These are phyloP conservation scores for Glyptemys insculpta DNA, from an alignment of 2,797 vertebrate genomes.

Conservation along the genomic window DNA sequence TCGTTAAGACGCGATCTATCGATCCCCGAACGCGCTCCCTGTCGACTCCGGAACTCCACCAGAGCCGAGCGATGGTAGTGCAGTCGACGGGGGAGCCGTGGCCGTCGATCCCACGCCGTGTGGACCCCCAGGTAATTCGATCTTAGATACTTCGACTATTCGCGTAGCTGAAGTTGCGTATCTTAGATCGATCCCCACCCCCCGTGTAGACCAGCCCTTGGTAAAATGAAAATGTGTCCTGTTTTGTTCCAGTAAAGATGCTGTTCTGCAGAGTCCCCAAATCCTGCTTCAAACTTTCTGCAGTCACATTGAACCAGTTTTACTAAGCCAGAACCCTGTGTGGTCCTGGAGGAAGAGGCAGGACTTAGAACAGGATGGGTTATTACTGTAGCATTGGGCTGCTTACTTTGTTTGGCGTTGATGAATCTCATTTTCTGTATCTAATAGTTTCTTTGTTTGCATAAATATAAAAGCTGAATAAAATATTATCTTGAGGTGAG, in stretches of 20 bases:
- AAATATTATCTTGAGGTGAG: neutral
- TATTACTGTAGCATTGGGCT: neutral
- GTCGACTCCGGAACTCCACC: too few relatives aligned
- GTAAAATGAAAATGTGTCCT: neutral
- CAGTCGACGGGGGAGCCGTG: too few relatives aligned
- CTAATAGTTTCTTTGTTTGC: neutral
- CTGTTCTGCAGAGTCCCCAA: neutral
- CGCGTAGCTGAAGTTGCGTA: too few relatives aligned
- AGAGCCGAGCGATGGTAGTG: too few relatives aligned
- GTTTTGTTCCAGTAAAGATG: rapidly evolving
- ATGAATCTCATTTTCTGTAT: neutral
- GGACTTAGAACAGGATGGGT: too few relatives aligned
- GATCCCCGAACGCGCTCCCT: too few relatives aligned
- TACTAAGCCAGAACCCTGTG: neutral
- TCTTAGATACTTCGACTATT: too few relatives aligned
- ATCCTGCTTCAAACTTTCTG: neutral
- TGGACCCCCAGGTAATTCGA: too few relatives aligned
- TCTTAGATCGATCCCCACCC: too few relatives aligned
- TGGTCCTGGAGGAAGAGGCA: neutral
- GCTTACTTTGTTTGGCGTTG: neutral
- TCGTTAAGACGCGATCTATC: too few relatives aligned
- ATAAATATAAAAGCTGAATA: neutral
- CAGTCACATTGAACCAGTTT: neutral
- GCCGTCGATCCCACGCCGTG: too few relatives aligned
- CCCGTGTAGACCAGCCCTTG: too few relatives aligned